These are phyloP conservation scores for Caretta caretta DNA, from an alignment of 2,113 vertebrate species.

Conservation along the genomic window DNA sequence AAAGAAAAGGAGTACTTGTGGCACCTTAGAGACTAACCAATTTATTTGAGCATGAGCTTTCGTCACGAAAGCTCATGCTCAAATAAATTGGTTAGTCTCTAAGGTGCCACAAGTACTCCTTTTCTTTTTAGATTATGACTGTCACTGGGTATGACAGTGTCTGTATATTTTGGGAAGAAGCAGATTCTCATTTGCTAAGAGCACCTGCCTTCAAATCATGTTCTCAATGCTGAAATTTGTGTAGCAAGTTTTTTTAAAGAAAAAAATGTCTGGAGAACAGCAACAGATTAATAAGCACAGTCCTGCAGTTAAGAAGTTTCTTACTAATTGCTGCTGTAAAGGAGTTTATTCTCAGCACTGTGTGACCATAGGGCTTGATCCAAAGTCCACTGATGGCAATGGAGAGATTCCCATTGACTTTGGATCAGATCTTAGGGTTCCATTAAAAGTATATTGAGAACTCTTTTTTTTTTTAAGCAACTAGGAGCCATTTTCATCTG, in stretches of 20 bases:
- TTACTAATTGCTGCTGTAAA: conserved; percentile 2
- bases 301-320: neutral
- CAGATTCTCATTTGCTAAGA: conserved; percentile 5
- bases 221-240: conserved; percentile 11
- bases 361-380: neutral
- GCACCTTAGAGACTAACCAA: no score
- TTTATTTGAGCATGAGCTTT: no score
- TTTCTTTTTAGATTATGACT: no score
- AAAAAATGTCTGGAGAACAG: conserved; percentile 1
- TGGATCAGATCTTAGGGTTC: neutral
- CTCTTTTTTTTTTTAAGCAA: neutral
- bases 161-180: neutral
- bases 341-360: neutral
- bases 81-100: no score
- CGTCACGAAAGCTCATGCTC: no score
- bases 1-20: no score
- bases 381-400: neutral
- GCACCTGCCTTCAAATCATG: neutral
- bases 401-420: neutral
- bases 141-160: fast-evolving
- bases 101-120: no score
- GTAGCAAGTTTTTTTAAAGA: conserved; percentile 3
- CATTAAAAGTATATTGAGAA: neutral
- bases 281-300: conserved; percentile 40
- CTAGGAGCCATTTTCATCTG: neutral